Evolutionary conservation across 2,797 vertebrate genomes (phyloP).

Genomic region (Spinus pinus): DNA sequence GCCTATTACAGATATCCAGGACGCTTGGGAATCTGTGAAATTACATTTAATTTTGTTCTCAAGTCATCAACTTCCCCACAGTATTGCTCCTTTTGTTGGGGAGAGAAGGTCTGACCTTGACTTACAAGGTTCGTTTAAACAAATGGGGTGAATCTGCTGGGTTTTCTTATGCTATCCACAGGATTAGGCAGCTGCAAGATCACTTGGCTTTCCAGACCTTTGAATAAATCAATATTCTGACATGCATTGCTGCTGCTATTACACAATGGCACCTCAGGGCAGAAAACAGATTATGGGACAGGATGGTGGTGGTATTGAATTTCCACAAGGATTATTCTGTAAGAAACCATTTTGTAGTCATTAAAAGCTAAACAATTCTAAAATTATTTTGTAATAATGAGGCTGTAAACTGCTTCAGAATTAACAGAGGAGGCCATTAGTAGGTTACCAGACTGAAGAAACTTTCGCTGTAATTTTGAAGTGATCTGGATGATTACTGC

Average conservation of each 20-base stretch:
- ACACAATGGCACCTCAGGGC: background rate
- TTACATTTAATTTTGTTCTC: background rate
- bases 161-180: background rate
- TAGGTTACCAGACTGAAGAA: background rate
- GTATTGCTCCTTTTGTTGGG: background rate
- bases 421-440: background rate
- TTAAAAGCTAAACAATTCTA: background rate
- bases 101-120: background rate
- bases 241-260: background rate
- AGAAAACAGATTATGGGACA: background rate
- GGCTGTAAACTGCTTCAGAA: background rate
- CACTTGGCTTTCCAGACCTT: background rate
- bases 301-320: background rate
- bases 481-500: background rate
- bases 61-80: background rate
- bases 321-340: background rate
- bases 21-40: background rate
- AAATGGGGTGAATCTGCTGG: background rate
- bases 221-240: background rate
- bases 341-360: background rate
- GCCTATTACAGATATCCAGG: background rate
- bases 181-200: background rate
- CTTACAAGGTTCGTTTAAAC: background rate
- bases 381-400: background rate
- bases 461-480: background rate